Conservation (phyloP, 1,140 invertebrate species). For the Bombus sibiricus region DNA sequence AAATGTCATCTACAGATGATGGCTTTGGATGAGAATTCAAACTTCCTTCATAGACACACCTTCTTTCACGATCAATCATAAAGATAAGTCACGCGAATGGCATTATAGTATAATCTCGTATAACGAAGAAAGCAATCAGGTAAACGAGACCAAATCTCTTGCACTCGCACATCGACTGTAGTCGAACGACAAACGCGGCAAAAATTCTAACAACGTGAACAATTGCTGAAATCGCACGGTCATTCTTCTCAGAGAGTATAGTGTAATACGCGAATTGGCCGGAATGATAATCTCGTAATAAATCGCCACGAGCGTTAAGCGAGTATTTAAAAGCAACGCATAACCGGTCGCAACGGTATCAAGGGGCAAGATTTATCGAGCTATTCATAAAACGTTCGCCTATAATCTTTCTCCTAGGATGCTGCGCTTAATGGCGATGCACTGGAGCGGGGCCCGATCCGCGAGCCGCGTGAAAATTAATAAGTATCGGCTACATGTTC, state of each 20-base stretch:
- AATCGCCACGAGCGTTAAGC: slow-evolving; percentile 57
- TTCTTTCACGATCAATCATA: too few species aligned
- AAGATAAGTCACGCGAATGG: too few species aligned
- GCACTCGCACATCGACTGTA: neutral
- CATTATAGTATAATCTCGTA: neutral
- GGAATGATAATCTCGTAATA: slow-evolving; percentile 63
- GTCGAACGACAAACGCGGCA: neutral
- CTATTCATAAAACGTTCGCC: slow-evolving; percentile 57
- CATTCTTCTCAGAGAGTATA: neutral
- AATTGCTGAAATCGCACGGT: slow-evolving; percentile 14
- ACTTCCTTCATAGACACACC: too few species aligned
- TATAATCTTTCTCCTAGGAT: slow-evolving; percentile 49
- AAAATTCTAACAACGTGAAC: neutral
- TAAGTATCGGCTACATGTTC: slow-evolving; percentile 28
- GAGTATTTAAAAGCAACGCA: slow-evolving; percentile 60
- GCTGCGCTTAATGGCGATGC: slow-evolving; percentile 26
- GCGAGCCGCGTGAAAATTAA: slow-evolving; percentile 21
- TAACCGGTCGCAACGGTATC: slow-evolving; percentile 34
- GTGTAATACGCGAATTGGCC: slow-evolving; percentile 11
- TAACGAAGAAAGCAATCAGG: neutral
- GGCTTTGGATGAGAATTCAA: too few species aligned
- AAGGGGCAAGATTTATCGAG: slow-evolving; percentile 60
- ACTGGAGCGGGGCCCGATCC: neutral
- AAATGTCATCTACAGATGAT: too few species aligned
- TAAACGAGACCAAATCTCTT: too few species aligned